Evolutionary conservation across 2,797 vertebrate genomes (phyloP).

Genomic region (Muraenolepis orangiensis): DNA sequence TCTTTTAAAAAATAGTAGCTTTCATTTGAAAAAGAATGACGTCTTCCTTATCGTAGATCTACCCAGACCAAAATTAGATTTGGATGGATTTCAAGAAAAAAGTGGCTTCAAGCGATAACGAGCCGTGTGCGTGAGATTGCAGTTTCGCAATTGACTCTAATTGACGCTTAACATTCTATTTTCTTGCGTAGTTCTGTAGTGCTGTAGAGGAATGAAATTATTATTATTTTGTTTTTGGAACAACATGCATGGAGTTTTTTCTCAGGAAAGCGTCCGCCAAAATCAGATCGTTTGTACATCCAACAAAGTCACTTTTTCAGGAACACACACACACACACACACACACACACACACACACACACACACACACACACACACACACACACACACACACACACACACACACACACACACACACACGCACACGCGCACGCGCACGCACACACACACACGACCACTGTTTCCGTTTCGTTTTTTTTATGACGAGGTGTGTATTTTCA

Average conservation of each 20-base stretch:
- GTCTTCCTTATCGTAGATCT: background rate
- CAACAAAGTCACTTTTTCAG: background rate
- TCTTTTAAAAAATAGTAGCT: too few species aligned
- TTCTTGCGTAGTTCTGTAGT: conserved; percentile 36
- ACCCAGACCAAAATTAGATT: background rate
- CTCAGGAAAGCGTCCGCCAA: conserved; percentile 65
- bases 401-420: too few species aligned
- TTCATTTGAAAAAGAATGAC: background rate
- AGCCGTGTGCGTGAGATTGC: background rate
- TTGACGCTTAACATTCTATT: conserved; percentile 28
- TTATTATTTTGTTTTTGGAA: conserved; percentile 46
- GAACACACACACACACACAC: too few species aligned
- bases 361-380: too few species aligned
- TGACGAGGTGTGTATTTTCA: background rate
- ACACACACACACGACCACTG: too few species aligned
- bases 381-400: too few species aligned
- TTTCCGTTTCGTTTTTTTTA: too few species aligned
- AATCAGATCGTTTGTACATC: background rate
- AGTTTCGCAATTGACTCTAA: background rate
- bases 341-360: too few species aligned
- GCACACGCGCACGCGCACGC: too few species aligned
- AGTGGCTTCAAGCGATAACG: background rate
- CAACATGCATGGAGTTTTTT: conserved; percentile 52
- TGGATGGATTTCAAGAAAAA: background rate
- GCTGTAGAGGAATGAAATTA: conserved; percentile 25